These are phyloP conservation scores for Spisula solida DNA, from an alignment of 2,888 invertebrate genomes.

Conservation along the genomic window DNA sequence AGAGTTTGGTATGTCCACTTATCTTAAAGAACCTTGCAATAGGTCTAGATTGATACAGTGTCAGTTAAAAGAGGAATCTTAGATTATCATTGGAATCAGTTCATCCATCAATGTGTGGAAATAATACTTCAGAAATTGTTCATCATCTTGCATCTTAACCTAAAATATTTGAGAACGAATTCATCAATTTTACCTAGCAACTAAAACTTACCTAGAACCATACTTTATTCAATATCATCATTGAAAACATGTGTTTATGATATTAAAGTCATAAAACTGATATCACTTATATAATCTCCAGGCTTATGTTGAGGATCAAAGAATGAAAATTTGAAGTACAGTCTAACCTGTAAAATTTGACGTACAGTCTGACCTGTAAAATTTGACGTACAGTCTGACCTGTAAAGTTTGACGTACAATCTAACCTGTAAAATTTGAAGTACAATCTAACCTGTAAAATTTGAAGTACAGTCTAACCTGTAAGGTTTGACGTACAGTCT, in stretches of 20 bases:
- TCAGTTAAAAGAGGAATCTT: neutral
- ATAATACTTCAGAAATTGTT: neutral
- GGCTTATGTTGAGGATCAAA: neutral
- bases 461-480: neutral
- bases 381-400: neutral
- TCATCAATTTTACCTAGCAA: neutral
- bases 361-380: too few species aligned
- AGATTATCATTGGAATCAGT: neutral
- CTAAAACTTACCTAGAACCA: neutral
- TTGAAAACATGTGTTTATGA: slow-evolving; percentile 24
- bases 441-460: neutral
- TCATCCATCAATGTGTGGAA: neutral
- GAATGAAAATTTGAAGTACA: neutral
- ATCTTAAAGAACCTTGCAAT: neutral
- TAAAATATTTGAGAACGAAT: neutral
- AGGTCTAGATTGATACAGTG: neutral
- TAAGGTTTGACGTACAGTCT: too few species aligned
- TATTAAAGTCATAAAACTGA: neutral
- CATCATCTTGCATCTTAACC: neutral
- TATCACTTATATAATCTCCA: neutral
- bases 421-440: neutral
- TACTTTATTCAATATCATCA: neutral
- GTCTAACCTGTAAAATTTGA: neutral
- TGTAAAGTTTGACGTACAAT: neutral
- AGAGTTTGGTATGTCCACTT: too few species aligned